Conservation (phyloP, 2,113 vertebrate species). For the Melospiza melodia region DNA sequence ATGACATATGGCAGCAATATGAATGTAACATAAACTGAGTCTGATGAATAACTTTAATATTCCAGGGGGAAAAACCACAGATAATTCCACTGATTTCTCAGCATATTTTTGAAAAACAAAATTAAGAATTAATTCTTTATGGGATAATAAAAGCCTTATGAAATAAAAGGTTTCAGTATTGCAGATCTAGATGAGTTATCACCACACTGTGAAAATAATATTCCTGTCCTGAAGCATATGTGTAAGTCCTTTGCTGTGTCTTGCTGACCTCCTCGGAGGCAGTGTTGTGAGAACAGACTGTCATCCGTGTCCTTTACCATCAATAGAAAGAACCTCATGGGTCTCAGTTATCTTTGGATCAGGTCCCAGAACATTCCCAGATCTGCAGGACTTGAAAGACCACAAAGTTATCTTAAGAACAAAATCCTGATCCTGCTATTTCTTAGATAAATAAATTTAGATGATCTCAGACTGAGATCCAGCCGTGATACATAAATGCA, state of each 20-base stretch:
- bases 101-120: neutral
- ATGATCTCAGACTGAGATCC: neutral
- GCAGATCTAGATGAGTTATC: neutral
- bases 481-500: neutral
- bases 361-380: neutral
- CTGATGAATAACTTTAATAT: neutral
- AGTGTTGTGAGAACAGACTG: neutral
- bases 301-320: neutral
- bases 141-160: neutral
- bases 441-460: slow-evolving; percentile 13
- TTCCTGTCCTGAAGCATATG: neutral
- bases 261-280: neutral
- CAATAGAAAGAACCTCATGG: neutral
- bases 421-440: neutral
- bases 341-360: slow-evolving; percentile 16
- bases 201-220: neutral
- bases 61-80: neutral
- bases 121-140: neutral
- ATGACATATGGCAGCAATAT: neutral
- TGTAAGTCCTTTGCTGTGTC: neutral
- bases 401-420: neutral
- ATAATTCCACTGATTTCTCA: neutral
- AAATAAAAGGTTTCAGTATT: neutral
- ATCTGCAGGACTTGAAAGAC: neutral
- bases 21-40: neutral